Evolutionary conservation across 2,888 invertebrate genomes (phyloP).

Genomic region (Hetaerina titia): DNA sequence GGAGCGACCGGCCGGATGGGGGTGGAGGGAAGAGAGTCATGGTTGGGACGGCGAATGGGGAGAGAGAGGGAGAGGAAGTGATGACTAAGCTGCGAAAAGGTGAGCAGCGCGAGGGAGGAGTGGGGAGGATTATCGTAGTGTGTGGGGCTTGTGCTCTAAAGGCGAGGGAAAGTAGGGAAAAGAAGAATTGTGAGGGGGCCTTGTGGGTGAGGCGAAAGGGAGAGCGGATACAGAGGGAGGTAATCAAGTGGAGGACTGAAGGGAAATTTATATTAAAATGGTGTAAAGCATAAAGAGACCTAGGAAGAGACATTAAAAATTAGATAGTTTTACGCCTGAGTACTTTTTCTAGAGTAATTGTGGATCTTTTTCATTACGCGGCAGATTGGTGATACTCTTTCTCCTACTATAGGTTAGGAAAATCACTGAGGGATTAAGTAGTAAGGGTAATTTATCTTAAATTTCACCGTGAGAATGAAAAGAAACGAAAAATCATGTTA

Average conservation of each 20-base stretch:
- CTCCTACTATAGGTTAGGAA: too few relatives aligned
- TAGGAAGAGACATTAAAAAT: too few relatives aligned
- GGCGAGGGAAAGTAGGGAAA: background rate
- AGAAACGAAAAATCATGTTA: too few relatives aligned
- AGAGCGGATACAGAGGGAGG: background rate
- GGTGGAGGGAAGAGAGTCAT: background rate
- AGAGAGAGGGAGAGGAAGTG: slow-evolving; percentile 18
- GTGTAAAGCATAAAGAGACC: too few relatives aligned
- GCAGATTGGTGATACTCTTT: too few relatives aligned
- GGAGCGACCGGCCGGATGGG: background rate
- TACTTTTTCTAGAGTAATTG: too few relatives aligned
- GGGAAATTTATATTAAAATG: too few relatives aligned
- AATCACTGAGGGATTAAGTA: too few relatives aligned
- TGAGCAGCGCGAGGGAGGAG: background rate
- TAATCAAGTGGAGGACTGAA: background rate
- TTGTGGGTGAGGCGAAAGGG: background rate
- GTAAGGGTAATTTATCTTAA: too few relatives aligned
- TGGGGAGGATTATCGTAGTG: background rate
- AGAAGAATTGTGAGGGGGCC: background rate
- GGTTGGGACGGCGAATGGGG: background rate
- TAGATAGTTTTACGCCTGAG: too few relatives aligned
- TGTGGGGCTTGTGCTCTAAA: background rate
- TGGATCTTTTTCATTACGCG: too few relatives aligned
- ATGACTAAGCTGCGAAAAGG: slow-evolving; percentile 31
- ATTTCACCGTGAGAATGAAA: too few relatives aligned